Percentiles rank a stretch among this genome's conserved stretches.
phyloP scores from a whole-genome alignment of 2,888 invertebrate species.

The Mesorhabditis spiculigera region DNA sequence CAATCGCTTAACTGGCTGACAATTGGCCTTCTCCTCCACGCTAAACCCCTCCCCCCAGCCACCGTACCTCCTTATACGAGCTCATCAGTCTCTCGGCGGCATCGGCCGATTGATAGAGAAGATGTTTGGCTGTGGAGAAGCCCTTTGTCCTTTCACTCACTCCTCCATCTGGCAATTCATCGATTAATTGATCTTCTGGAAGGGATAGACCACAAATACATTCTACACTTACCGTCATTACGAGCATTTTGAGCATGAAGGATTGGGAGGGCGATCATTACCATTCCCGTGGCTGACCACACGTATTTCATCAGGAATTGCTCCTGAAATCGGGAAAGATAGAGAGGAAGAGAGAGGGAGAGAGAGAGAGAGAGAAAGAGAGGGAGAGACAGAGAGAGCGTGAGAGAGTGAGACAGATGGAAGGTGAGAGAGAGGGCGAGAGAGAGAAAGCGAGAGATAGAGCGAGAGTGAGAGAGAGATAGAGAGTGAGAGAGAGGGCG shows the following conservation, averaged over 20 bases:
- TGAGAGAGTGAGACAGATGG: no score
- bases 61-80: slow-evolving; percentile 78
- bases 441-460: no score
- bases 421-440: no score
- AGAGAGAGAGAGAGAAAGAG: no score
- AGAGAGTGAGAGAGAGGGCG: no score
- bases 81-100: slow-evolving; percentile 95
- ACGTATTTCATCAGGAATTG: slow-evolving; percentile 99
- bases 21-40: background rate
- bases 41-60: no score
- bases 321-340: slow-evolving; percentile 64
- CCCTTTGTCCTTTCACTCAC: slow-evolving; percentile 87
- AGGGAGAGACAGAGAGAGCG: no score
- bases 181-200: slow-evolving; percentile 24
- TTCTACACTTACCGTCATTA: slow-evolving; percentile 23
- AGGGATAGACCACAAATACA: background rate
- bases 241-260: slow-evolving; percentile 63
- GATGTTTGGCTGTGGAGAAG: slow-evolving; percentile 89
- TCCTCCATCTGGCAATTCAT: slow-evolving; percentile 64
- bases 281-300: slow-evolving; percentile 92
- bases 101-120: slow-evolving; percentile 86
- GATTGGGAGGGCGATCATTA: slow-evolving; percentile 87
- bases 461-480: no score
- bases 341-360: no score
- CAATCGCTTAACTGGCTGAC: background rate